Conservation (phyloP, 1,140 invertebrate genomes). For the Manduca sexta region DNA sequence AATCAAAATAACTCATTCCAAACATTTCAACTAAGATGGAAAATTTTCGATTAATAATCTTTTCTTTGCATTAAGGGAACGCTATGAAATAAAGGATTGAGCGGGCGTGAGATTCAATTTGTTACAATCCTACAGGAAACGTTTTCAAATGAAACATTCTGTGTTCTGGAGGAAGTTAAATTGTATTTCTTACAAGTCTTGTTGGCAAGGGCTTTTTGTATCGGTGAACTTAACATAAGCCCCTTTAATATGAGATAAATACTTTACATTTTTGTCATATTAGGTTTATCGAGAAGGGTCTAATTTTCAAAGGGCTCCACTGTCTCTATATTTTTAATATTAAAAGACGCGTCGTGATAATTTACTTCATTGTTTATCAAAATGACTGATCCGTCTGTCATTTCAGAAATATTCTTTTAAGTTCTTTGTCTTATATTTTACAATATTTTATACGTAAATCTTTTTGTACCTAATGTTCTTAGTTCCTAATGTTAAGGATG, state of each 20-base stretch:
- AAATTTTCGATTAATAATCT: slow-evolving; percentile 63
- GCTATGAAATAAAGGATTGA: slow-evolving; percentile 60
- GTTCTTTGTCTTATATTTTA: no score
- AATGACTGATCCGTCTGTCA: no score
- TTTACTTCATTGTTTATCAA: no score
- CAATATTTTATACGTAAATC: no score
- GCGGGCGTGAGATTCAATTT: slow-evolving; percentile 62
- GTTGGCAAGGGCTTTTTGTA: slow-evolving; percentile 33
- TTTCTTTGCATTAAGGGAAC: slow-evolving; percentile 46
- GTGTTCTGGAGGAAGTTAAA: slow-evolving; percentile 47
- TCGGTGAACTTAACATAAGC: slow-evolving; percentile 29
- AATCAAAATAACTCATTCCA: slow-evolving; percentile 18
- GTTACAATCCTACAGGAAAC: slow-evolving; percentile 57
- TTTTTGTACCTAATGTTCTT: no score
- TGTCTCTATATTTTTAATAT: no score
- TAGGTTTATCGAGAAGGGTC: not conserved
- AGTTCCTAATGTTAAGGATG: no score
- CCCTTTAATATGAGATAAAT: slow-evolving; percentile 18
- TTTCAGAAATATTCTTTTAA: no score
- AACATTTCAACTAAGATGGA: slow-evolving; percentile 28
- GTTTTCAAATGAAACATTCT: slow-evolving; percentile 57
- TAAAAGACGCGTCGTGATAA: no score
- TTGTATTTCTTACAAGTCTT: slow-evolving; percentile 50
- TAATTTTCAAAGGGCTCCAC: no score
- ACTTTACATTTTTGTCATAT: slow-evolving; percentile 1